A percentile compares a stretch with the other conserved stretches of the same genome.
phyloP scores from a whole-genome alignment of 1,140 invertebrate species.

The Cotesia glomerata region DNA sequence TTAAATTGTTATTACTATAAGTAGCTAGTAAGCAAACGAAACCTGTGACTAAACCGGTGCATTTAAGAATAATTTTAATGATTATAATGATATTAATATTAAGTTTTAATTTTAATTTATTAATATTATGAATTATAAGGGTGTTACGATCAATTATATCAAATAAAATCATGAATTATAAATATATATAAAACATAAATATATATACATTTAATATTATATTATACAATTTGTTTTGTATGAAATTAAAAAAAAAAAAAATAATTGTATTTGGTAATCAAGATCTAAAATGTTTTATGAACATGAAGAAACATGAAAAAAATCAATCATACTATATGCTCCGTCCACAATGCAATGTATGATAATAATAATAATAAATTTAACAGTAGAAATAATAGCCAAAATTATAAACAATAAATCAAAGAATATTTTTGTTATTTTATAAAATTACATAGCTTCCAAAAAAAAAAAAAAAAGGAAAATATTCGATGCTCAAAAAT shows the following conservation, averaged over 20 bases:
- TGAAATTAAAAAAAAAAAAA: neutral
- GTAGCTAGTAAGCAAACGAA: neutral
- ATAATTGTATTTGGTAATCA: neutral
- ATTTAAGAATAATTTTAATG: neutral
- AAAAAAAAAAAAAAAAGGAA: too few species aligned
- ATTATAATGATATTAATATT: neutral
- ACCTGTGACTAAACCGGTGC: neutral
- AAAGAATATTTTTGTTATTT: neutral
- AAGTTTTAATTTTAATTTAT: too few species aligned
- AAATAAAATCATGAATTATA: too few species aligned
- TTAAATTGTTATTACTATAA: too few species aligned
- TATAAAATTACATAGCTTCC: neutral
- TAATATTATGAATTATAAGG: too few species aligned
- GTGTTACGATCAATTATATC: too few species aligned
- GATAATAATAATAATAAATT: conserved; percentile 19
- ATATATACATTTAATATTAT: too few species aligned
- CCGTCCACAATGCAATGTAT: conserved; percentile 43
- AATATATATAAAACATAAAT: too few species aligned
- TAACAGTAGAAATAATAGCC: neutral
- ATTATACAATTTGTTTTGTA: too few species aligned
- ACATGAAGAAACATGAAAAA: neutral
- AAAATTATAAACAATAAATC: too few species aligned
- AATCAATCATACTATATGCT: conserved; percentile 50
- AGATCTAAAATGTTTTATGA: conserved; percentile 17
- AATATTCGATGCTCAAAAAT: neutral